Evolutionary conservation across 1,140 invertebrate genomes (phyloP).

Genomic region (Drosophila tropicalis): DNA sequence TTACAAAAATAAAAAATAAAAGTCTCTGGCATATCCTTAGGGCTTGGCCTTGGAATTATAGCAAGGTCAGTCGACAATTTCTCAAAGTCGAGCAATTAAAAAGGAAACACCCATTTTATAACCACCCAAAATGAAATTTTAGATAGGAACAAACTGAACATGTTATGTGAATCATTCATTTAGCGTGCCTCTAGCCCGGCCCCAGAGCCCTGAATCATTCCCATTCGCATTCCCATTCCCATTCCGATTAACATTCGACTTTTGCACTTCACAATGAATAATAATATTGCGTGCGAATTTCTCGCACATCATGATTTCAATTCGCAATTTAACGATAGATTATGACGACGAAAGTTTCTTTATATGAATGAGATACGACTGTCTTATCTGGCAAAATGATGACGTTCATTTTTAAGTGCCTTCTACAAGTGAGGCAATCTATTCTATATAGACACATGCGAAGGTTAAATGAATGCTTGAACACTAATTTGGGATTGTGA

Average conservation of each 20-base stretch:
- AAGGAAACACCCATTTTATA: conserved; percentile 11
- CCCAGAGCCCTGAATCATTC: conserved; percentile 30
- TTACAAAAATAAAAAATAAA: neutral
- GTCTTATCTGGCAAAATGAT: conserved; percentile 11
- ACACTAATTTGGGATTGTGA: neutral
- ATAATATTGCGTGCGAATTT: conserved; percentile 34
- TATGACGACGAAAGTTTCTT: conserved; percentile 23
- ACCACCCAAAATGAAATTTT: neutral
- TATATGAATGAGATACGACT: conserved; percentile 26
- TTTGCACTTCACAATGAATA: conserved; percentile 11
- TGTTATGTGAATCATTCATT: neutral
- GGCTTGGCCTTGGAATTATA: conserved; percentile 11
- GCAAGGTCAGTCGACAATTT: conserved; percentile 11
- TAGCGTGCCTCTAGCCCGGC: neutral
- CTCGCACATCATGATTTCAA: conserved; percentile 24
- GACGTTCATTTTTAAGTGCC: conserved; percentile 7
- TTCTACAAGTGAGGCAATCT: conserved; percentile 1
- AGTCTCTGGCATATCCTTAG: conserved; percentile 3
- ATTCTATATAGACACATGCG: neutral
- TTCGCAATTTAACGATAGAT: conserved; percentile 12
- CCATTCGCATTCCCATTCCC: conserved; percentile 2
- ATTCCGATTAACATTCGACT: neutral
- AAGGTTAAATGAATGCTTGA: neutral
- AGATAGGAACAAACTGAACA: neutral
- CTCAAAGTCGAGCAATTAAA: conserved; percentile 10